A percentile compares a stretch with the other conserved stretches of the same genome.
phyloP scores from a whole-genome alignment of 2,113 vertebrate species.

The Amazona guildingii region DNA sequence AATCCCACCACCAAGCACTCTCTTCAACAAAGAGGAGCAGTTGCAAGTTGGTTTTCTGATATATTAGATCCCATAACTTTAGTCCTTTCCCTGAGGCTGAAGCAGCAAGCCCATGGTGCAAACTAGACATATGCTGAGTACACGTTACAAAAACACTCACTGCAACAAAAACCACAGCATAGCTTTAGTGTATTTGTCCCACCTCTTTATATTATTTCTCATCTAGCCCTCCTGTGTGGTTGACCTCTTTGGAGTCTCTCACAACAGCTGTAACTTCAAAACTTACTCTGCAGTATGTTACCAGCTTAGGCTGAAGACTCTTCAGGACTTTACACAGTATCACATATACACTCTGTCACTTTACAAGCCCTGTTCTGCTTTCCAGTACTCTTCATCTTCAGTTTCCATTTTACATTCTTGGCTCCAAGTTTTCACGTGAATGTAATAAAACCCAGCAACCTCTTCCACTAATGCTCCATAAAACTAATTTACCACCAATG shows the following conservation, averaged over 20 bases:
- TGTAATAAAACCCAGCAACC: background rate
- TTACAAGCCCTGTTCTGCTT: background rate
- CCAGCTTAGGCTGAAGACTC: conserved; percentile 18
- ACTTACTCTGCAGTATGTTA: background rate
- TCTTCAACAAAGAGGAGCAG: background rate
- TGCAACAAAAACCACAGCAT: accelerated
- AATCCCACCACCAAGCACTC: background rate
- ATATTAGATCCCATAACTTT: accelerated
- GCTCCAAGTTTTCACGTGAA: background rate
- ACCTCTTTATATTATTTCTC: background rate
- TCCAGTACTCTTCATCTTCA: background rate
- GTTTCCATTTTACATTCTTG: conserved; percentile 13
- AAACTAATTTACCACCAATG: background rate
- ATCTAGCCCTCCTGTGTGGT: background rate
- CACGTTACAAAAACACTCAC: accelerated
- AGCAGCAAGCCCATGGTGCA: accelerated
- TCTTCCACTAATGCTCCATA: background rate
- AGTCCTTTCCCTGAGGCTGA: background rate
- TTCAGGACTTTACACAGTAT: background rate
- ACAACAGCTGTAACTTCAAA: conserved; percentile 17
- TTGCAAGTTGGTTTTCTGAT: background rate
- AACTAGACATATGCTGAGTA: accelerated
- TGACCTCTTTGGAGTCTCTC: background rate
- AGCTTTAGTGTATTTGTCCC: background rate
- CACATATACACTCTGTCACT: background rate